Evolutionary conservation across 2,888 invertebrate species (phyloP).

Genomic region (Acanthosepion esculentum): DNA sequence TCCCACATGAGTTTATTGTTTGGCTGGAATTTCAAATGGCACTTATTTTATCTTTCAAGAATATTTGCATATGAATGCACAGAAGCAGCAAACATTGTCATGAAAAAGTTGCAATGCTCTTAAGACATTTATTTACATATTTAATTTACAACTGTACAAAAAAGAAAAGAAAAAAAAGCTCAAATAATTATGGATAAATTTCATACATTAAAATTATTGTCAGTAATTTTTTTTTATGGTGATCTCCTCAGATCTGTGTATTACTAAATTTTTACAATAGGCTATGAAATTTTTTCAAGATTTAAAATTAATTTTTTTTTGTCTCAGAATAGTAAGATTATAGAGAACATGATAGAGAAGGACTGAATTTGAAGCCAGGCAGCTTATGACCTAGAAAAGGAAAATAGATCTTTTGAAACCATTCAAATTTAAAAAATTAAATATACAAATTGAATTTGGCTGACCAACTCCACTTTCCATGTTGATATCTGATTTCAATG

Average conservation of each 20-base stretch:
- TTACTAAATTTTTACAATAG: background rate
- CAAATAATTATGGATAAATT: background rate
- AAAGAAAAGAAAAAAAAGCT: background rate
- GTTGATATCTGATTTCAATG: too few relatives aligned
- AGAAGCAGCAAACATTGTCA: background rate
- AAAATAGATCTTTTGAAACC: too few relatives aligned
- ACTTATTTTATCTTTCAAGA: background rate
- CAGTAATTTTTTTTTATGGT: too few relatives aligned
- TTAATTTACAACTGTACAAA: background rate
- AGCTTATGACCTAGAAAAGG: too few relatives aligned
- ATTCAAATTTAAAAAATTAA: too few relatives aligned
- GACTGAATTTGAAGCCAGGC: background rate
- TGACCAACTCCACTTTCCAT: too few relatives aligned
- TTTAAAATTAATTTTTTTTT: background rate
- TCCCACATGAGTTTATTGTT: background rate
- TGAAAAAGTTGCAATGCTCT: background rate
- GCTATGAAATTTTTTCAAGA: background rate
- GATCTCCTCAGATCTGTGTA: background rate
- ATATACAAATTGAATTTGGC: too few relatives aligned
- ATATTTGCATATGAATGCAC: background rate
- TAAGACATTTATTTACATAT: background rate
- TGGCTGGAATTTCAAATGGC: background rate
- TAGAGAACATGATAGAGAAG: background rate
- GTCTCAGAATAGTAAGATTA: background rate
- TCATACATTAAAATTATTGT: background rate